A percentile compares a stretch with the other conserved stretches of the same genome.
Evolutionary conservation across 2,888 invertebrate species (phyloP).

Genomic region (Uloborus plumipes): DNA sequence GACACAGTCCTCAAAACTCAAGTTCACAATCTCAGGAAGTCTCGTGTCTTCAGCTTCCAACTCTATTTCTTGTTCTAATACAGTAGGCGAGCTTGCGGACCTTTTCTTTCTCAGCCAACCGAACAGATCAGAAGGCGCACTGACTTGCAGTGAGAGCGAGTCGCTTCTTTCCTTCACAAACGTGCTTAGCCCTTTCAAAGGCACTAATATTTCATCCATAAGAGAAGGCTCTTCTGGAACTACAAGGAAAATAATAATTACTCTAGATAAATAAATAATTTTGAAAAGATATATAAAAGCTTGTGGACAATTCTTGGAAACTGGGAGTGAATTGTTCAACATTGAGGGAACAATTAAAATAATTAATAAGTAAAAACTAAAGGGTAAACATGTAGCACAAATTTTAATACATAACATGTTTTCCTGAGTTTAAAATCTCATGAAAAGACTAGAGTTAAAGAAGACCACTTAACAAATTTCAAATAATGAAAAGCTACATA

Average conservation of each 20-base stretch:
- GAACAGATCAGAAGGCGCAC: conserved; percentile 17
- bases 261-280: neutral
- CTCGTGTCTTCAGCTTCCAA: neutral
- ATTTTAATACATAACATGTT: no score
- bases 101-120: conserved; percentile 49
- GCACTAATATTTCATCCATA: conserved; percentile 43
- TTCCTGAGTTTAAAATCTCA: no score
- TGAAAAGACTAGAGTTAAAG: no score
- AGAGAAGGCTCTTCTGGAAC: conserved; percentile 37
- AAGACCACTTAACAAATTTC: no score
- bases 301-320: no score
- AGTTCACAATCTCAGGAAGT: conserved; percentile 45
- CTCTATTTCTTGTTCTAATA: neutral
- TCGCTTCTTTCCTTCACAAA: conserved; percentile 51
- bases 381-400: no score
- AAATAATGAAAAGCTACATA: no score
- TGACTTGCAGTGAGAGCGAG: conserved; percentile 24
- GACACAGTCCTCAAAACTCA: conserved; percentile 20
- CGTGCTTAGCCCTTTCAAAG: conserved; percentile 44
- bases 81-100: conserved; percentile 30
- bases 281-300: no score
- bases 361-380: no score
- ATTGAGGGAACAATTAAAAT: no score
- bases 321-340: no score
- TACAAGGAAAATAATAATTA: neutral